Base-by-base conservation (phyloP, 2,888 invertebrate species). In the Escarpia spicata region DNA sequence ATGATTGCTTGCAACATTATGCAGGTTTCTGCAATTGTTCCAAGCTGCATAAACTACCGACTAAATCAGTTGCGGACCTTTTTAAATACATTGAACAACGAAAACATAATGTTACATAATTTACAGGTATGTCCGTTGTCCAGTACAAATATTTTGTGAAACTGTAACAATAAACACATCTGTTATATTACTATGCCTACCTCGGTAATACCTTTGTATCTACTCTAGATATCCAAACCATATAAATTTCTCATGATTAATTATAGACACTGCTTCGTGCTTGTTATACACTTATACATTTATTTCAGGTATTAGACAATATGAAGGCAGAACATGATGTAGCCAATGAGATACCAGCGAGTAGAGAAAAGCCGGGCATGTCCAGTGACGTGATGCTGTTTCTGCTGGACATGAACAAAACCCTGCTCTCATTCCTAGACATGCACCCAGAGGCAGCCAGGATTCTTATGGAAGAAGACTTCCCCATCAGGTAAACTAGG, bases 391-490 rank as follows among this genome's bases (percentile, higher is more conserved):
- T 98, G 60, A 97, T 98, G 0, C 95, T 98, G 90, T 98, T 98
- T 95, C 96, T 98, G 89, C 95, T 98, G 92, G 98, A 98, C 95
- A 97, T 97, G 26, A 97, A 97, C 0, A 97, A 97, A 95, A 98
- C 98, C 0, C 95, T 98, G 92, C 97, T 97, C 95, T 96, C 97
- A 94, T 97, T 98, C 93, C 95, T 98, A n/a, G 97, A 98, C 92
- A 97, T 97, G 0, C 98, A 97, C 95, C 97, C 97, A 0, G 97
- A 97, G 9, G 97, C 97, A 58, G 97, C 97, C 95, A 91, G 95
- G 93, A 94, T 97, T 95, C 97, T 97, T 96, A 97, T 97, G 95
- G 96, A 97, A 95, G 97, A 97, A 4, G 97, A 97, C 94, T 95
- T 96, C 91, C 94, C 95, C 90, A 93, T 93, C n/a, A 95, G 94